Evolutionary conservation across 2,797 vertebrate genomes (phyloP).

Genomic region (Cyprinella venusta): DNA sequence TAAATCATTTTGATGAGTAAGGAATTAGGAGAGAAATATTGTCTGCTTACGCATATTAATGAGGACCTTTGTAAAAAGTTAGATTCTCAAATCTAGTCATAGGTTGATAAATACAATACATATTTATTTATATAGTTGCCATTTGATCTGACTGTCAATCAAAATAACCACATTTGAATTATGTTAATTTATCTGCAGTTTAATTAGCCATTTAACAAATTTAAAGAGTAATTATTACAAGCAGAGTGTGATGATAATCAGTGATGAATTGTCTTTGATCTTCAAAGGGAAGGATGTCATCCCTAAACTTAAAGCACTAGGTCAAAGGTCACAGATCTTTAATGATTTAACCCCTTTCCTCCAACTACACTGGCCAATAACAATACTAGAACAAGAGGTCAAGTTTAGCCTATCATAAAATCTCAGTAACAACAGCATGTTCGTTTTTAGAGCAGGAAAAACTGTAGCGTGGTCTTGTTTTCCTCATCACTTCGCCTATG

Average conservation of each 20-base stretch:
- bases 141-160: not conserved
- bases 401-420: conserved; percentile 29
- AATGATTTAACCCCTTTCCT: not conserved
- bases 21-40: conserved; percentile 32
- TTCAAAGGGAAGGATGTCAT: not conserved
- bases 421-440: not conserved
- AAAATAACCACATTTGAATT: not conserved
- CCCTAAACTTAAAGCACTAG: not conserved
- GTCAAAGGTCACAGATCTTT: conserved; percentile 1
- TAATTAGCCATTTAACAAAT: not conserved
- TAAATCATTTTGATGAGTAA: conserved; percentile 52
- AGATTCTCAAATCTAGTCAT: not conserved
- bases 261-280: not conserved
- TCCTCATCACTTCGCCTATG: conserved; percentile 30
- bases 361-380: conserved; percentile 14
- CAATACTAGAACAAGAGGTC: conserved; percentile 25
- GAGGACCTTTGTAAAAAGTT: conserved; percentile 3
- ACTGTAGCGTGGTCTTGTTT: conserved; percentile 3
- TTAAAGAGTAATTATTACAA: not conserved
- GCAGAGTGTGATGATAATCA: not conserved
- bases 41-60: conserved; percentile 20
- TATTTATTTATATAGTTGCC: not conserved
- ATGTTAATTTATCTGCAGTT: not conserved
- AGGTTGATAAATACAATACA: no score
- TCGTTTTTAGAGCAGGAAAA: not conserved